Evolutionary conservation across 2,888 invertebrate species (phyloP), one percentile per base, ranked within the genome.

Genomic region (Scaptomyza parva): DNA sequence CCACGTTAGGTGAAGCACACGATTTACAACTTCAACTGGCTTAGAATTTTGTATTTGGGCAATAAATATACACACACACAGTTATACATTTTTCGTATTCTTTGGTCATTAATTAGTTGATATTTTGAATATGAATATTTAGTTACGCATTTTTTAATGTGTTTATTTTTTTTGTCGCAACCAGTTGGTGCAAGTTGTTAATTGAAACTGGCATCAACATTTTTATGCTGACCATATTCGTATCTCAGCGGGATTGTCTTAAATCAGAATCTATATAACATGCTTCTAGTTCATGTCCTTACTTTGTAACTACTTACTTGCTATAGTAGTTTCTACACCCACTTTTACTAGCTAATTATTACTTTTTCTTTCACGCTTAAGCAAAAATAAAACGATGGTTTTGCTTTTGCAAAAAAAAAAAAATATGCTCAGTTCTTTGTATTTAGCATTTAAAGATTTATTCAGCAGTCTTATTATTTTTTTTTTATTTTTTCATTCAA

Each of bases 61-160:
- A 51, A 57, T 37, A 67, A 67, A 65, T 52, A 75, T 30, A 28
- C 12, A 53, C 20, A 52, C 20, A 52, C 14, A 17, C 7, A 58
- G 5, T n/a, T 8, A 41, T 8, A 33, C 9, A 30, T 9, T 78
- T 88, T 74, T 68, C 74, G 55, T 45, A 17, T 41, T 20, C 28
- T 54, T 54, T 50, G 53, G 57, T 86, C 88, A 87, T 86, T 87
- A 87, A 88, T 87, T 87, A 87, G 84, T 75, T 74, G 64, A 48
- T 58, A 66, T 70, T 64, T 60, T 53, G 59, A 64, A 43, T 76
- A 58, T 65, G 76, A 55, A 62, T 70, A 61, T 57, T 60, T 65
- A n/a, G n/a, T n/a, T n/a, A n/a, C n/a, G n/a, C n/a, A n/a, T n/a
- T n/a, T n/a, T n/a, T n/a, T n/a, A n/a, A n/a, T n/a, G n/a, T 30